Evolutionary conservation across 92 coral and sea anemone species (phyloP), one percentile per base, ranked within the genome.

Genomic region (Palythoa heliodiscus): DNA sequence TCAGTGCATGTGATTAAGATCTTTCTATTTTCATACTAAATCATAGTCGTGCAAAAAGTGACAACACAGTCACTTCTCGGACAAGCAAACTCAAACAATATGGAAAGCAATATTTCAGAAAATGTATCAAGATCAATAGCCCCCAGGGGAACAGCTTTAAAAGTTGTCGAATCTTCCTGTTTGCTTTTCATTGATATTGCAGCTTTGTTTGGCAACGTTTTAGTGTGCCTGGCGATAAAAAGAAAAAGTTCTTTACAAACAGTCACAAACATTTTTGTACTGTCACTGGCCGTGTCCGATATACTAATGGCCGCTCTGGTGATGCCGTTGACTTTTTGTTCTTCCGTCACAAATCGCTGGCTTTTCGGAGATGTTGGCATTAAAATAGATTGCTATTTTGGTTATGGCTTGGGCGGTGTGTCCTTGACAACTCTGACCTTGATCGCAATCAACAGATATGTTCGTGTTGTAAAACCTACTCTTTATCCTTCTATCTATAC

Each of bases 251-350:
- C 76, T 39, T 50, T 72, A 9, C 15, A 72, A 43, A 72, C 57
- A 17, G 22, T 43, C 14, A 71, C 76, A 71, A 71, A 71, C 20
- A 11, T 71, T 38, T 71, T 71, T 71, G 76, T 71, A 15, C 52
- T 71, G 8, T 71, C 76, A 47, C 47, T 71, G 52, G 76, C 76
- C 53, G 22, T 71, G 11, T 71, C 76, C 38, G 76, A 71, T 71
- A 7, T 71, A 39, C 52, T 71, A 38, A 38, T 71, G 52, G 76
- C 76, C 15, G 12, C 40, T 9, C 5, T 39, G 2, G 76, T 71
- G 3, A 71, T 71, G 53, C 48, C 76, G 48, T 7, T 71, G 53
- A 16, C 76, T 13, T 16, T 71, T 47, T 39, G 5, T 39, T 71
- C 76, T 16, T 71, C 76, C 22, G 50, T 71, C 4, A 47, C 76